phyloP scores from a whole-genome alignment of 2,888 invertebrate genomes.

The Amblyjoppa fuscipennis region DNA sequence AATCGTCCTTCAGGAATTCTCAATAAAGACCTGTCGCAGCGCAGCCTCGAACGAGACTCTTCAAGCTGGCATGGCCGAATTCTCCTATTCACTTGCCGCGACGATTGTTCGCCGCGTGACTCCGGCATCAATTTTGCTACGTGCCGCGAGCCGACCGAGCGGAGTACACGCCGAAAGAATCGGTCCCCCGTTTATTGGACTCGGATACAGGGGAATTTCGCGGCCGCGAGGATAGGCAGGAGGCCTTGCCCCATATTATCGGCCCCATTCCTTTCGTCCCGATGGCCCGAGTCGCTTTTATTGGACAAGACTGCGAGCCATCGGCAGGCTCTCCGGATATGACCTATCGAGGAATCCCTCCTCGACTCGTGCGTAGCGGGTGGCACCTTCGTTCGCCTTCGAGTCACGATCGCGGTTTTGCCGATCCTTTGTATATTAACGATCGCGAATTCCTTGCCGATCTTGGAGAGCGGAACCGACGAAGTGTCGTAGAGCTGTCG shows the following conservation, averaged over 20 bases:
- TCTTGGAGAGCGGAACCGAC: too few relatives aligned
- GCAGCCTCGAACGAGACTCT: conserved; percentile 2
- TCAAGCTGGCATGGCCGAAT: conserved; percentile 1
- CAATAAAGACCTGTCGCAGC: conserved; percentile 37
- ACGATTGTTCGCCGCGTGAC: background rate
- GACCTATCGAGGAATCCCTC: conserved; percentile 40
- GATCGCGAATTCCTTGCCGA: background rate
- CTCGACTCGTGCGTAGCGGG: background rate
- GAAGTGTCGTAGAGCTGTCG: too few relatives aligned
- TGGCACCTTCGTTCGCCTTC: background rate
- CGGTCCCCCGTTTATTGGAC: background rate
- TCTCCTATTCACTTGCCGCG: background rate
- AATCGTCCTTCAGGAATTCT: conserved; percentile 52
- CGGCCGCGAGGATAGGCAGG: background rate
- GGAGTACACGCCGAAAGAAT: background rate
- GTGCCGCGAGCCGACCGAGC: background rate
- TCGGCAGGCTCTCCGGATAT: conserved; percentile 34
- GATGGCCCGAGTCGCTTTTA: conserved; percentile 57
- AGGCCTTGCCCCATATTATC: conserved; percentile 23
- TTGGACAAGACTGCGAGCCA: conserved; percentile 51
- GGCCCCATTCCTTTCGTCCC: conserved; percentile 58
- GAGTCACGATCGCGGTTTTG: background rate
- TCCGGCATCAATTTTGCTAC: background rate
- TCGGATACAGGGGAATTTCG: background rate
- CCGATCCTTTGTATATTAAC: background rate